Percentiles rank a stretch among this genome's conserved stretches.
Evolutionary conservation across 2,888 invertebrate genomes (phyloP).

Genomic region (Nomada hirtipes): DNA sequence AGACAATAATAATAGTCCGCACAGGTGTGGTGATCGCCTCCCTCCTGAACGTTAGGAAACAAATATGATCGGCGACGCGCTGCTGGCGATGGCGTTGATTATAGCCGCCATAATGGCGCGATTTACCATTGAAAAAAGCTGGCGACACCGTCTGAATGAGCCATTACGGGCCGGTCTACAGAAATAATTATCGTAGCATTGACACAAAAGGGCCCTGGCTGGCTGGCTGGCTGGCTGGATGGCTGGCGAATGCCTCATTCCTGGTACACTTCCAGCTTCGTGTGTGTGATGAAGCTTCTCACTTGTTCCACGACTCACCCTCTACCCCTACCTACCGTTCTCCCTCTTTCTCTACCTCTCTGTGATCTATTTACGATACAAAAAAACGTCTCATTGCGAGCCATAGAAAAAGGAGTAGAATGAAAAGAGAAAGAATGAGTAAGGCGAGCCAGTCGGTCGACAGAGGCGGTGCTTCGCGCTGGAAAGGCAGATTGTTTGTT

Average conservation of each 20-base stretch:
- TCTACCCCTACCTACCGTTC: conserved; percentile 20
- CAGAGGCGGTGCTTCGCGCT: conserved; percentile 50
- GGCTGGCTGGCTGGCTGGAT: conserved; percentile 59
- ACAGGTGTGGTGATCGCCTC: conserved; percentile 41
- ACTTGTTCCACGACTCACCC: conserved; percentile 12
- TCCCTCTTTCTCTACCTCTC: conserved; percentile 38
- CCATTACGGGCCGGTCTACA: conserved; percentile 81
- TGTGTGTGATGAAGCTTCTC: conserved; percentile 37
- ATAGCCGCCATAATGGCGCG: conserved; percentile 79
- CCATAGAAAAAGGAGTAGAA: conserved; percentile 18
- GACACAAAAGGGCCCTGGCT: conserved; percentile 72
- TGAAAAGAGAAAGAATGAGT: background rate
- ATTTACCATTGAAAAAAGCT: conserved; percentile 80
- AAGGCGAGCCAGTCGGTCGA: conserved; percentile 38
- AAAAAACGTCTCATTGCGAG: conserved; percentile 50
- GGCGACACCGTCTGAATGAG: conserved; percentile 82
- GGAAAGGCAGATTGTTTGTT: conserved; percentile 80
- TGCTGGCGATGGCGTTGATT: conserved; percentile 77
- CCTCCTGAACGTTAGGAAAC: conserved; percentile 34
- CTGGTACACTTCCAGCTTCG: conserved; percentile 57
- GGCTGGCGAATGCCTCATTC: conserved; percentile 70
- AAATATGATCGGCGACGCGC: conserved; percentile 60
- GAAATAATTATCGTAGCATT: conserved; percentile 82
- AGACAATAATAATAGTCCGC: background rate
- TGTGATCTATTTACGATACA: conserved; percentile 64